Conservation (phyloP, 2,113 vertebrate genomes). For the Chlamydotis undulata region DNA sequence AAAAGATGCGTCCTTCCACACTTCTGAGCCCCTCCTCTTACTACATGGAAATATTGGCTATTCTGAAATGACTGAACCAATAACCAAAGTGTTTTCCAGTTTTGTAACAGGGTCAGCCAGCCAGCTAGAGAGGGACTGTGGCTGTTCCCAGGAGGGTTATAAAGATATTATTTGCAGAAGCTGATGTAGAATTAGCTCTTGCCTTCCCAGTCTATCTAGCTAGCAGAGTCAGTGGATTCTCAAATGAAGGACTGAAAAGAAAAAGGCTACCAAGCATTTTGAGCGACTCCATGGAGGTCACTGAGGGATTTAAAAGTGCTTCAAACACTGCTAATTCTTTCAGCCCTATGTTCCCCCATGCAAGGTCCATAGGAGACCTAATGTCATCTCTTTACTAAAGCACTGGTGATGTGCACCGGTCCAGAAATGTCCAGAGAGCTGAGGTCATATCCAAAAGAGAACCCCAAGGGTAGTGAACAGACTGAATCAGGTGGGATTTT, state of each 20-base stretch:
- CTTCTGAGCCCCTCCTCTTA: neutral
- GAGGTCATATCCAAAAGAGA: neutral
- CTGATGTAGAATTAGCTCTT: neutral
- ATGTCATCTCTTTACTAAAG: neutral
- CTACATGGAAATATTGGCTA: neutral
- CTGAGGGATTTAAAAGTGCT: neutral
- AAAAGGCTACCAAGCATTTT: neutral
- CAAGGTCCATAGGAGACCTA: neutral
- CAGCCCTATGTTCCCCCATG: neutral
- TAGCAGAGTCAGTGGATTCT: neutral
- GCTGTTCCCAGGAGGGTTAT: neutral
- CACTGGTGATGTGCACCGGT: rapidly evolving
- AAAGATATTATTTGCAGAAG: neutral
- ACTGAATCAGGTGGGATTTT: neutral
- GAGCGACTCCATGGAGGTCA: neutral
- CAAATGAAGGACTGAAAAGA: neutral
- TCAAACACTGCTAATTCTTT: neutral
- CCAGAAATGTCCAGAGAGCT: neutral
- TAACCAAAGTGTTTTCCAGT: neutral
- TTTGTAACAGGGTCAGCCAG: neutral
- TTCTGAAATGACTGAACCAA: neutral
- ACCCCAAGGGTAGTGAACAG: neutral
- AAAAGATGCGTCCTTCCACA: neutral
- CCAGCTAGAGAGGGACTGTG: neutral
- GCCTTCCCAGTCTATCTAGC: neutral